phyloP scores from a whole-genome alignment of 2,113 vertebrate genomes.

The Panthera leo region DNA sequence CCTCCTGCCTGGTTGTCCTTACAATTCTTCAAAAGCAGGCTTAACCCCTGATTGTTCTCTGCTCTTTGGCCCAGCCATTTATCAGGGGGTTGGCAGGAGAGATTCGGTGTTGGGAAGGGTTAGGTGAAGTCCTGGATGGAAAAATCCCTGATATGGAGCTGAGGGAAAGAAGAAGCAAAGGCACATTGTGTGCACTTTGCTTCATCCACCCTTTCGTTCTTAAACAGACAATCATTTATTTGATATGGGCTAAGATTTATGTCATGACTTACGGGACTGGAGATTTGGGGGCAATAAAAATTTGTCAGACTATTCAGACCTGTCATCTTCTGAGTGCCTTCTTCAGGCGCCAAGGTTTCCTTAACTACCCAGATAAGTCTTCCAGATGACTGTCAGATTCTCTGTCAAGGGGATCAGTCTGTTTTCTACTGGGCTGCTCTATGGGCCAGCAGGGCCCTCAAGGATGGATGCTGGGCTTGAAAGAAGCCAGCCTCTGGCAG shows the following conservation, averaged over 20 bases:
- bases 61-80: not conserved
- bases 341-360: constrained; percentile 64
- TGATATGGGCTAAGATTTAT: constrained; percentile 68
- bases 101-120: not conserved
- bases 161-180: not conserved
- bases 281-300: constrained; percentile 77
- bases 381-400: constrained; percentile 45
- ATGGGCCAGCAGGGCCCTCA: not conserved
- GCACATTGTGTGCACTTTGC: not conserved
- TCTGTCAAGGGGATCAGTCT: constrained; percentile 13
- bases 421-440: not conserved
- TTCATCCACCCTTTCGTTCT: constrained; percentile 14
- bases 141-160: not conserved
- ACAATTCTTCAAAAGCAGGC: not conserved
- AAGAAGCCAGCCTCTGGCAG: not conserved
- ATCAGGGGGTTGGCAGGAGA: not conserved
- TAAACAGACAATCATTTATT: constrained; percentile 78
- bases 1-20: not conserved
- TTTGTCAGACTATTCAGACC: constrained; percentile 79
- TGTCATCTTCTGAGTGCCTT: constrained; percentile 75
- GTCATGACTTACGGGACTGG: constrained; percentile 71
- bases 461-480: not conserved
- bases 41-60: constrained; percentile 17
- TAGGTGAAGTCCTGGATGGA: not conserved
- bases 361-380: constrained; percentile 75